Evolutionary conservation across 1,140 invertebrate species (phyloP), one percentile per base, ranked within the genome.

Genomic region (Heliconius nattereri): DNA sequence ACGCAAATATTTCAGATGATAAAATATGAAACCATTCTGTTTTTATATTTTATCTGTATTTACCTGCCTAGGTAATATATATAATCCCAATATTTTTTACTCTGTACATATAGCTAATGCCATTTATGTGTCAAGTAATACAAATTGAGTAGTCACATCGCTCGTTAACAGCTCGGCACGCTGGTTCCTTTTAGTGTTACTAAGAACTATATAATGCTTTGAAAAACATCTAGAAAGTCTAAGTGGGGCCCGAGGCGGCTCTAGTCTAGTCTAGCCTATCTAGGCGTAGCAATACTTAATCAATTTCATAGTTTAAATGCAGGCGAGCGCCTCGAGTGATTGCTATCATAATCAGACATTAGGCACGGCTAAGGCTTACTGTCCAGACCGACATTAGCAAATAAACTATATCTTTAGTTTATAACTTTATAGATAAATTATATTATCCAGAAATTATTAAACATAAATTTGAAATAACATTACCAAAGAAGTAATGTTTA

Each of bases 281-380:
- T 57, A 71, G 75, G 20, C 52, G 49, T 73, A 54, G 75, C 35
- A 71, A 75, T 57, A 76, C 79, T 76, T 80, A 80, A 80, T 80
- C 79, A 80, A 80, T 80, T 80, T 76, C 79, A 73, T 80, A 80
- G 20, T 80, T 80, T 73, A 80, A 80, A 80, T 76, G 75, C 75
- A 76, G 75, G 70, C 74, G 74, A 80, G 37, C 32, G 79, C 79
- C 71, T 75, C 40, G 73, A 76, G 79, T 75, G 75, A 76, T 80
- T 76, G 79, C 79, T 72, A 76, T 80, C 79, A 80, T 76, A 76
- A 80, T 80, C 79, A 73, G 45, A 9, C 71, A 80, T 80, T 80
- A 75, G 75, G 71, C 71, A 76, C 73, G 79, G 79, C 66, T 80
- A 72, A 80, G 35, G 49, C 23, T 71, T 23, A 49, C 54, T 54